phyloP scores from a whole-genome alignment of 2,797 vertebrate genomes.

The Orientallactaga sibirica region DNA sequence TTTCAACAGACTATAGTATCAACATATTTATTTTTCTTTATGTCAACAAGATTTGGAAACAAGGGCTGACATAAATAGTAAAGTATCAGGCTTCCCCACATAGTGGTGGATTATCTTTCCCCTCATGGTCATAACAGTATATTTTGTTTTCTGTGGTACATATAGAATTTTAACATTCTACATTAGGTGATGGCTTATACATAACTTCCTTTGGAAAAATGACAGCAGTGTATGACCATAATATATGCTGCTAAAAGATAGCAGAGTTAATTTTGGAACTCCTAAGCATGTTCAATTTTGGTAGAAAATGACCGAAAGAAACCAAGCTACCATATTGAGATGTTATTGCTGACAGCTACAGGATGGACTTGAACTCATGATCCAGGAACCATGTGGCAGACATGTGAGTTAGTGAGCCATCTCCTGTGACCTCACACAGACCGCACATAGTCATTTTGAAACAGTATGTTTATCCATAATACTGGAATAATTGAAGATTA shows the following conservation, averaged over 20 bases:
- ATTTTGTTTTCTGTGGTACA: not conserved
- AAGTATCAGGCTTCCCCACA: not conserved
- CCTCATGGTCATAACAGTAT: accelerated
- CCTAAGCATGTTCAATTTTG: no score
- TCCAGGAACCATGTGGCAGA: not conserved
- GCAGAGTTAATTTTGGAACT: no score
- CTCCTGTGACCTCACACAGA: no score
- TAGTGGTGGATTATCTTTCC: not conserved
- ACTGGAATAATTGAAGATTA: not conserved
- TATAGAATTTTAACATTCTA: not conserved
- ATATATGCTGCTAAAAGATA: not conserved
- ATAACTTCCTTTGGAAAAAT: not conserved
- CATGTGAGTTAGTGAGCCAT: not conserved
- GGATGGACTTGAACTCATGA: not conserved
- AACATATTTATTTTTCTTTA: not conserved
- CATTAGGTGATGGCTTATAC: not conserved
- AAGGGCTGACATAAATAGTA: not conserved
- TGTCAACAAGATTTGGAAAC: not conserved
- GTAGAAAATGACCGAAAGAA: not conserved
- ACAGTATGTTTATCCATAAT: no score
- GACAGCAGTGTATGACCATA: not conserved
- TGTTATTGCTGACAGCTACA: not conserved
- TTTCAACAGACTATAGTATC: not conserved
- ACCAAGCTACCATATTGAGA: not conserved
- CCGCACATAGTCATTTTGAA: not conserved